Percentiles rank a stretch among this genome's conserved stretches.
Conservation (phyloP, 1,140 invertebrate species). For the Eupeodes corollae region DNA sequence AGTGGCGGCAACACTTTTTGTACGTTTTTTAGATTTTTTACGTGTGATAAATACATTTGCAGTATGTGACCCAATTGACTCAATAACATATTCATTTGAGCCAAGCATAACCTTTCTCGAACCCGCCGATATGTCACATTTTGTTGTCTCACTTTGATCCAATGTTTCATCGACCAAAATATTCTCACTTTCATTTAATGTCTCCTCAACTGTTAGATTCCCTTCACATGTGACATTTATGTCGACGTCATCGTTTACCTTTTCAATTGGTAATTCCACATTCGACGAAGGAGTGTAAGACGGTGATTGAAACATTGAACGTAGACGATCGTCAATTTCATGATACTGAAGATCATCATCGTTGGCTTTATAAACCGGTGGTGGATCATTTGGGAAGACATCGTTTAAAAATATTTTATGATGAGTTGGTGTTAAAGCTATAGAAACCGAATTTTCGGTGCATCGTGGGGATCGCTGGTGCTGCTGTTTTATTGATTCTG, state of each 20-base stretch:
- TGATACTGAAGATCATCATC: constrained; percentile 2
- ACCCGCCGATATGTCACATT: neutral
- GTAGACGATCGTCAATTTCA: constrained; percentile 6
- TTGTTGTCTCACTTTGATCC: neutral
- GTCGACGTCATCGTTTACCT: too few relatives aligned
- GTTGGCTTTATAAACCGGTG: neutral
- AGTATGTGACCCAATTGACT: constrained; percentile 13
- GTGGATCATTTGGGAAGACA: neutral
- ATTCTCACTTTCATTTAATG: neutral
- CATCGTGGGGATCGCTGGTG: neutral
- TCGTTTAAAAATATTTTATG: neutral
- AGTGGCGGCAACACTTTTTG: neutral
- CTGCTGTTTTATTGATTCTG: neutral
- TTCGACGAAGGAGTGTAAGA: neutral
- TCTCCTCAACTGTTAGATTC: neutral
- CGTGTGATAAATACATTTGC: constrained; percentile 10
- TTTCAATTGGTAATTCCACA: too few relatives aligned
- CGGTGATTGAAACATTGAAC: constrained; percentile 7
- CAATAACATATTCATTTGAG: constrained; percentile 26
- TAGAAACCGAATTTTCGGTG: neutral
- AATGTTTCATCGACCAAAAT: too few relatives aligned
- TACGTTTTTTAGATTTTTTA: constrained; percentile 10
- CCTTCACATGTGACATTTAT: too few relatives aligned
- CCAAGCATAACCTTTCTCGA: constrained; percentile 17
- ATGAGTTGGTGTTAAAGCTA: neutral